A percentile compares a stretch with the other conserved stretches of the same genome.
Conservation (phyloP, 2,113 vertebrate species). For the Lepisosteus oculatus region DNA sequence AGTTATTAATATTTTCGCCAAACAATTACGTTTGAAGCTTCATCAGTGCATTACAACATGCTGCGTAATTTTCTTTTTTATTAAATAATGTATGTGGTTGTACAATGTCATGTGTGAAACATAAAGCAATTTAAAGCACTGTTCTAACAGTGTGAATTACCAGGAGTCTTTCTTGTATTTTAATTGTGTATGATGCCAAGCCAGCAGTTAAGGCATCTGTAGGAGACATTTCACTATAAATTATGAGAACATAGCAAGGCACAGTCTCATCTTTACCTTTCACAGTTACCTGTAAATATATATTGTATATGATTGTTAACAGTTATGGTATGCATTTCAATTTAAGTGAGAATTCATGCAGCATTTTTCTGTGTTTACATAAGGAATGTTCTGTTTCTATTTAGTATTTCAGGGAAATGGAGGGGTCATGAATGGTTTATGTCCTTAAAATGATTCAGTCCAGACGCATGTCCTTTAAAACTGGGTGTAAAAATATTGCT, state of each 20-base stretch:
- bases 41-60: too few relatives aligned
- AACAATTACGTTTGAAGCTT: too few relatives aligned
- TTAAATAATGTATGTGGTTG: background rate
- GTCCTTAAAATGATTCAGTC: constrained; percentile 5
- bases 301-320: constrained; percentile 96
- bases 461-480: constrained; percentile 18
- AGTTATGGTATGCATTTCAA: constrained; percentile 93
- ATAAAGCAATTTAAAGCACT: background rate
- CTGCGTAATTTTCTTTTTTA: background rate
- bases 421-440: background rate
- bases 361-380: constrained; percentile 85
- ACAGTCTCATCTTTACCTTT: constrained; percentile 85
- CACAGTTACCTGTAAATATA: constrained; percentile 92
- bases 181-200: constrained; percentile 56
- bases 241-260: constrained; percentile 73
- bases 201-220: constrained; percentile 92
- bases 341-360: constrained; percentile 87
- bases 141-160: background rate
- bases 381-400: constrained; percentile 70
- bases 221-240: constrained; percentile 83
- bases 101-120: background rate
- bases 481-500: background rate
- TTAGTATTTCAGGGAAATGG: constrained; percentile 45
- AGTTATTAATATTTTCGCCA: too few relatives aligned
- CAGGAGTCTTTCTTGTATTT: constrained; percentile 35